Conservation (phyloP, 2,797 vertebrate genomes). For the Periophthalmus magnuspinnatus region DNA sequence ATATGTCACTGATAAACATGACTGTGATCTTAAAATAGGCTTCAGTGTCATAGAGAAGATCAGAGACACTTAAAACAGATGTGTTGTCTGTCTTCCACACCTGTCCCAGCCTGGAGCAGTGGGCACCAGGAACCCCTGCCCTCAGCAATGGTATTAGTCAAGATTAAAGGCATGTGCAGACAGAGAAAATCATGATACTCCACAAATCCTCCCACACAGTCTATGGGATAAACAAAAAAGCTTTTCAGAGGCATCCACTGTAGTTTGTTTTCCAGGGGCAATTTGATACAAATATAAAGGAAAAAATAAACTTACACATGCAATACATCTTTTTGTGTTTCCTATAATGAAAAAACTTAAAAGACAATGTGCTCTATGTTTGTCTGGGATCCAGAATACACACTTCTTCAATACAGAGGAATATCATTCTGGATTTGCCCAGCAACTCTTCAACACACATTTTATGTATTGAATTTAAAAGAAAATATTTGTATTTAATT, state of each 20-base stretch:
- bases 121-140: constrained; percentile 52
- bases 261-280: background rate
- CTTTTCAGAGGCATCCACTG: constrained; percentile 22
- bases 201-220: constrained; percentile 67
- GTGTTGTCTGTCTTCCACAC: constrained; percentile 55
- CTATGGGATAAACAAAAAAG: constrained; percentile 63
- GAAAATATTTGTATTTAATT: constrained; percentile 1
- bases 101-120: constrained; percentile 57
- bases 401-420: too few species aligned
- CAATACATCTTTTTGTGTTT: background rate
- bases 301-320: background rate
- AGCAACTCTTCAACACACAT: background rate
- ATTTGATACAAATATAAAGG: background rate
- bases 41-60: constrained; percentile 6
- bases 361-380: background rate
- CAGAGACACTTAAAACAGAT: constrained; percentile 37
- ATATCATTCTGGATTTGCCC: too few species aligned
- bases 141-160: constrained; percentile 51
- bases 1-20: background rate
- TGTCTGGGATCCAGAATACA: background rate
- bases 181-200: constrained; percentile 43
- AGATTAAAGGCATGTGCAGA: constrained; percentile 73
- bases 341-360: background rate
- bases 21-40: constrained; percentile 9
- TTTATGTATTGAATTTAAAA: background rate